Conservation (phyloP, 2,797 vertebrate species). For the Rallus crepitans region DNA sequence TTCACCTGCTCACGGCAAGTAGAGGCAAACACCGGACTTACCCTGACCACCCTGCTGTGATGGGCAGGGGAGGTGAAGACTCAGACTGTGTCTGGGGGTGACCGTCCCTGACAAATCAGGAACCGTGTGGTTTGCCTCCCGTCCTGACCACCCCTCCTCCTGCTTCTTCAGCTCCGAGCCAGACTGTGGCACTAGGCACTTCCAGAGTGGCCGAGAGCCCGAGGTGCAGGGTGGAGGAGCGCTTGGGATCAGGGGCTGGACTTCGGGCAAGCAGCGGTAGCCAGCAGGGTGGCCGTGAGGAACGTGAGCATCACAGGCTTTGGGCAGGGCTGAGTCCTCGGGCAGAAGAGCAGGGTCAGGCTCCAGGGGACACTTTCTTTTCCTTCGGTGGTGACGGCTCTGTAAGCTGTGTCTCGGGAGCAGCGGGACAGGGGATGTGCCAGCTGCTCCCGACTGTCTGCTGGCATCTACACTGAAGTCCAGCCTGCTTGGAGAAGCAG, state of each 20-base stretch:
- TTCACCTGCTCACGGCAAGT: background rate
- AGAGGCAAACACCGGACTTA: slow-evolving; percentile 72
- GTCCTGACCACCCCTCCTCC: slow-evolving; percentile 74
- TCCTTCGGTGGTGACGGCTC: slow-evolving; percentile 77
- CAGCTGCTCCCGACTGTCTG: slow-evolving; percentile 6
- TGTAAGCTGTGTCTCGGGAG: slow-evolving; percentile 59
- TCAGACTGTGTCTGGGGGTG: slow-evolving; percentile 72
- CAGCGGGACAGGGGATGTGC: background rate
- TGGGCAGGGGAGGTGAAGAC: slow-evolving; percentile 85
- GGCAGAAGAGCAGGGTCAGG: slow-evolving; percentile 77
- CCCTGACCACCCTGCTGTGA: slow-evolving; percentile 87
- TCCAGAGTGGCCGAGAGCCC: slow-evolving; percentile 85
- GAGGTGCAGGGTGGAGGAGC: slow-evolving; percentile 74
- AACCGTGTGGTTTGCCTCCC: slow-evolving; percentile 68
- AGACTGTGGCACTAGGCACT: slow-evolving; percentile 84
- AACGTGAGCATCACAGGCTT: slow-evolving; percentile 80
- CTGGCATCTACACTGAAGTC: slow-evolving; percentile 68
- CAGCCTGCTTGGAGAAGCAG: background rate
- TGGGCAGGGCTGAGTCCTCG: slow-evolving; percentile 83
- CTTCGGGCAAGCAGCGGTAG: slow-evolving; percentile 83
- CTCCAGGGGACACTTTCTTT: slow-evolving; percentile 83
- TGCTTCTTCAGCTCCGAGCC: slow-evolving; percentile 82
- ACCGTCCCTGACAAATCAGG: slow-evolving; percentile 55
- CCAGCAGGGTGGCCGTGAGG: slow-evolving; percentile 79
- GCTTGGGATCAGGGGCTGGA: slow-evolving; percentile 84